Base-by-base conservation (phyloP, 2,888 invertebrate species). In the Stenodera caucasica region DNA sequence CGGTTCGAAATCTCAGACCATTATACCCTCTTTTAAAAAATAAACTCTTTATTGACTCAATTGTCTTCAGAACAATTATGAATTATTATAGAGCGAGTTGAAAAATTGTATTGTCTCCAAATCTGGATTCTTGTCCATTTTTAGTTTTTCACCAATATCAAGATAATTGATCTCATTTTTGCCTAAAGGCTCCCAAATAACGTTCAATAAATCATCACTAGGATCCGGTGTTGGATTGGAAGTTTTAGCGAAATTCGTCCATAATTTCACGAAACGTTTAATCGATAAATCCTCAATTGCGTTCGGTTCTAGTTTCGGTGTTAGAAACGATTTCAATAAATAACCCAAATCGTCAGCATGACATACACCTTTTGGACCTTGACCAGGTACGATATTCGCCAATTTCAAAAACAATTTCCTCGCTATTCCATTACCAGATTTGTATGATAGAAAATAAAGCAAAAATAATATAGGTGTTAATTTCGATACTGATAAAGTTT, bases 271-370 rank as follows among this genome's bases (percentile, higher is more conserved):
- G 57, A 77, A 72, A 61, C 72, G 69, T 51, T 73, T 67, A 21
- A 77, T 71, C 33, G 70, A 67, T 40, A 60, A 60, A 14, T 77
- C 76, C 59, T 77, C 77, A 15, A 55, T 37, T 49, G 49, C 57
- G 0, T 67, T 72, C 21, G 35, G 49, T 14, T 61, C 51, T 18
- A 73, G 65, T 37, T 63, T 61, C 5, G 66, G 67, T 8, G 68
- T 67, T 14, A 70, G 64, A 53, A 72, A 72, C 0, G 68, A 68
- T 2, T 65, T 71, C 58, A 77, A 78, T 4, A 78, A 55, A 55
- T 78, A 77, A 11, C 71, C 71, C 12, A 78, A 26, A 56, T 78
- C 78, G 35, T 78, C 78, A 0, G 71, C 78, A 61, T 78, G 78
- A 7, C 71, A 70, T 3, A 71, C 76, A 18, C 77, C 78, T 53